Percentiles rank a stretch among this genome's conserved stretches.
These are phyloP conservation scores for Girardia tigrina DNA, from an alignment of 2,888 invertebrate species.

Conservation along the genomic window DNA sequence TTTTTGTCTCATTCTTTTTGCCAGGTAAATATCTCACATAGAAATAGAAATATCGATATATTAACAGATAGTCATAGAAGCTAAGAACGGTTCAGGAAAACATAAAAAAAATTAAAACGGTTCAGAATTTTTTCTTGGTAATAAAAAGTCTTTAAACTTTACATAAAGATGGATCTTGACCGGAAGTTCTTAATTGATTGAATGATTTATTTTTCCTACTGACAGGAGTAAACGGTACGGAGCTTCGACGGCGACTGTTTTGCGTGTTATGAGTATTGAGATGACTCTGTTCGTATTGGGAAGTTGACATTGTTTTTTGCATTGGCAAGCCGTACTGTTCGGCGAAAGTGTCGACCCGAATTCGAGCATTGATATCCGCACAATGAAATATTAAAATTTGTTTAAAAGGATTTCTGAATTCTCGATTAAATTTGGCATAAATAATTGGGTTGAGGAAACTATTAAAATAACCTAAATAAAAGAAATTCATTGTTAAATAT, in stretches of 20 bases:
- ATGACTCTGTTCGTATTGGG: neutral
- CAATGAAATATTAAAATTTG: conserved; percentile 65
- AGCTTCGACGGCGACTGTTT: conserved; percentile 1
- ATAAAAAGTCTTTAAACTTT: no score
- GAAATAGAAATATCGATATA: no score
- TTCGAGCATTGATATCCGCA: conserved; percentile 45
- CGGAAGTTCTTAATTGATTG: neutral
- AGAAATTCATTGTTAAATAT: no score
- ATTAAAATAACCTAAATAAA: conserved; percentile 67
- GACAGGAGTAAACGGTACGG: conserved; percentile 1
- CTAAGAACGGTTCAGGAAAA: no score
- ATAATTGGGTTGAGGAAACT: conserved; percentile 86
- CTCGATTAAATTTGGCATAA: conserved; percentile 82
- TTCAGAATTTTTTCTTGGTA: no score
- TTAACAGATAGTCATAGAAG: no score
- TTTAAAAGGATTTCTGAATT: conserved; percentile 85
- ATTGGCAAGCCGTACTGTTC: conserved; percentile 45
- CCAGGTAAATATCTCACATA: no score
- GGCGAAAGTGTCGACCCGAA: conserved; percentile 47
- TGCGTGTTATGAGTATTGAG: neutral
- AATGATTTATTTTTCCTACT: conserved; percentile 15
- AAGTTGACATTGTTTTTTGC: neutral
- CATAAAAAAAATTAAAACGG: no score
- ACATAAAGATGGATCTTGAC: neutral
- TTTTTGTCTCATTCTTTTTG: no score